A percentile compares a stretch with the other conserved stretches of the same genome.
These are phyloP conservation scores for Chelmon rostratus DNA, from an alignment of 2,797 vertebrate species.

Conservation along the genomic window DNA sequence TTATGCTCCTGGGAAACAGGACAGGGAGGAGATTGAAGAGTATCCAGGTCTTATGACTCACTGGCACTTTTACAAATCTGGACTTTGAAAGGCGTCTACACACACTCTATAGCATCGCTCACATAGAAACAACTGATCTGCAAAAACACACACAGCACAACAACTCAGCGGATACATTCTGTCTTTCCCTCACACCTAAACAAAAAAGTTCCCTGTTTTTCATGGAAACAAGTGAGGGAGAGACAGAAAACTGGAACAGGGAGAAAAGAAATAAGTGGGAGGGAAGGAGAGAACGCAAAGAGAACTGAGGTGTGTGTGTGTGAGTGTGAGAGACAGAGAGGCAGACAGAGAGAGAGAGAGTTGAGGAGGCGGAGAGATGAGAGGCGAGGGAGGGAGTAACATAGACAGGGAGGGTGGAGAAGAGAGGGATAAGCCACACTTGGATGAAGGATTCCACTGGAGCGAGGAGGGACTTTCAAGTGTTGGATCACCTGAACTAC, in stretches of 20 bases:
- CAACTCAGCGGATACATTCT: conserved; percentile 3
- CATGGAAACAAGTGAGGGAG: conserved; percentile 40
- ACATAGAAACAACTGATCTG: conserved; percentile 42
- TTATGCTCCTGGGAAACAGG: conserved; percentile 44
- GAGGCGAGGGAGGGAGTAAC: conserved; percentile 69
- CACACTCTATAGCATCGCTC: conserved; percentile 29
- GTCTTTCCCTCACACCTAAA: neutral
- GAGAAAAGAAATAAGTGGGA: conserved; percentile 50
- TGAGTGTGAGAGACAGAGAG: neutral
- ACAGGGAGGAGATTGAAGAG: conserved; percentile 41
- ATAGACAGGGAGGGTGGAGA: conserved; percentile 65
- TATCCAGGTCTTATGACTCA: conserved; percentile 62
- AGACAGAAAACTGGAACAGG: conserved; percentile 40
- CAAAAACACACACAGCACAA: conserved; percentile 21
- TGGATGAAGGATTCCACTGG: conserved; percentile 69
- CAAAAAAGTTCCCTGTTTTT: conserved; percentile 43
- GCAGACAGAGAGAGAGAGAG: conserved; percentile 27
- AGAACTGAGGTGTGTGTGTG: conserved; percentile 44
- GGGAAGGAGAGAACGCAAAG: conserved; percentile 29
- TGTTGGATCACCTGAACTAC: conserved; percentile 52
- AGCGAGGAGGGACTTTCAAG: conserved; percentile 64
- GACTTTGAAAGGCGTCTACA: conserved; percentile 52
- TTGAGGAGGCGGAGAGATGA: conserved; percentile 76
- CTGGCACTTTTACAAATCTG: conserved; percentile 30
- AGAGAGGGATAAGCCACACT: conserved; percentile 72